Conservation (phyloP, 1,140 invertebrate genomes). For the Triops longicaudatus region DNA sequence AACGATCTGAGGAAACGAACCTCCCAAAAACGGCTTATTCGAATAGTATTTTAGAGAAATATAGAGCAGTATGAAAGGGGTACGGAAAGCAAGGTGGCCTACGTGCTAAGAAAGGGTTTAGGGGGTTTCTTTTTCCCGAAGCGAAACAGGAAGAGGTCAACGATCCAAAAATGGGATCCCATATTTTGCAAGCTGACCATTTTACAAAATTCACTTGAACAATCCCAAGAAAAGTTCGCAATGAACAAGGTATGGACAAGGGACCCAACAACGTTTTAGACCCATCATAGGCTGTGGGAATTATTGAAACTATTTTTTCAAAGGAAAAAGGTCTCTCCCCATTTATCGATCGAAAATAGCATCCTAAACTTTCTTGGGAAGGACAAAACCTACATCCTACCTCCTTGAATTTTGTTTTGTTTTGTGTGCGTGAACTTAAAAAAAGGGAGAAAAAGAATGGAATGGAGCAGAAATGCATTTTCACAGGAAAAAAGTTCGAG, state of each 20-base stretch:
- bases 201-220: neutral
- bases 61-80: neutral
- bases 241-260: neutral
- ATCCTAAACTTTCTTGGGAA: too few relatives aligned
- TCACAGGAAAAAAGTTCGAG: too few relatives aligned
- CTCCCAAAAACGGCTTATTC: neutral
- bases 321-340: too few relatives aligned
- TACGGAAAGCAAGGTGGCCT: neutral
- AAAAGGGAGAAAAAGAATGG: too few relatives aligned
- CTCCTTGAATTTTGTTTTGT: too few relatives aligned
- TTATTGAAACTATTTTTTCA: neutral
- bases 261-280: neutral
- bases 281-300: neutral
- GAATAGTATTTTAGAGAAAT: slow-evolving; percentile 16
- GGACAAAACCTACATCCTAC: too few relatives aligned
- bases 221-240: neutral
- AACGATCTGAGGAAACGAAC: slow-evolving; percentile 44
- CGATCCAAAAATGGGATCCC: neutral
- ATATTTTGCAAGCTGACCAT: neutral
- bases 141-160: slow-evolving; percentile 7
- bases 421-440: too few relatives aligned
- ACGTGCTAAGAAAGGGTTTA: neutral
- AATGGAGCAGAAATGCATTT: too few relatives aligned
- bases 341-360: too few relatives aligned
- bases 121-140: neutral